A percentile compares a stretch with the other conserved stretches of the same genome.
phyloP scores from a whole-genome alignment of 2,888 invertebrate species.

The Heliconius cydno region DNA sequence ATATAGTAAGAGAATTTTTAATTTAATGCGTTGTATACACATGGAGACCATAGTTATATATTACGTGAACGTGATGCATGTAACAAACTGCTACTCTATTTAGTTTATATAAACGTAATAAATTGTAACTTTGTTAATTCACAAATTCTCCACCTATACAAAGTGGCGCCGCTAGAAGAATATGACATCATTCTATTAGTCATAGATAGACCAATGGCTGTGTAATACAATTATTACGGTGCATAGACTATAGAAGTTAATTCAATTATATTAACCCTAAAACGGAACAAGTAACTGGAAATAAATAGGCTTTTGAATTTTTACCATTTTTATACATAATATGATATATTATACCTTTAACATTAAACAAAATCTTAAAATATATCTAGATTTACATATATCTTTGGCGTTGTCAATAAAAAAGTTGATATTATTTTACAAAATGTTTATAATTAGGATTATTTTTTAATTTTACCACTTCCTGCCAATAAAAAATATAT shows the following conservation, averaged over 20 bases:
- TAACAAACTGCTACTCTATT: not conserved
- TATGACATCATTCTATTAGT: conserved; percentile 19
- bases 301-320: too few species aligned
- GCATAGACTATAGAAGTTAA: not conserved
- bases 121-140: not conserved
- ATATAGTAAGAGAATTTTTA: not conserved
- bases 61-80: not conserved
- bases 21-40: not conserved
- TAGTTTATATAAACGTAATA: not conserved
- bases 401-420: too few species aligned
- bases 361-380: too few species aligned
- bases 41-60: not conserved
- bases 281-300: too few species aligned
- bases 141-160: not conserved
- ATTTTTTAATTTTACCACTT: too few species aligned
- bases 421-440: too few species aligned
- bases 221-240: not conserved
- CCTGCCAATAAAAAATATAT: too few species aligned
- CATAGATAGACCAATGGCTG: not conserved
- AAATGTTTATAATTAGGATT: too few species aligned
- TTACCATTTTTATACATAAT: too few species aligned
- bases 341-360: too few species aligned
- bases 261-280: not conserved
- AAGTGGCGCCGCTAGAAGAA: not conserved
- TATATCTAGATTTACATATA: too few species aligned